Evolutionary conservation across 2,797 vertebrate genomes (phyloP), one percentile per base, ranked within the genome.

Genomic region (Neoniphon sammara): DNA sequence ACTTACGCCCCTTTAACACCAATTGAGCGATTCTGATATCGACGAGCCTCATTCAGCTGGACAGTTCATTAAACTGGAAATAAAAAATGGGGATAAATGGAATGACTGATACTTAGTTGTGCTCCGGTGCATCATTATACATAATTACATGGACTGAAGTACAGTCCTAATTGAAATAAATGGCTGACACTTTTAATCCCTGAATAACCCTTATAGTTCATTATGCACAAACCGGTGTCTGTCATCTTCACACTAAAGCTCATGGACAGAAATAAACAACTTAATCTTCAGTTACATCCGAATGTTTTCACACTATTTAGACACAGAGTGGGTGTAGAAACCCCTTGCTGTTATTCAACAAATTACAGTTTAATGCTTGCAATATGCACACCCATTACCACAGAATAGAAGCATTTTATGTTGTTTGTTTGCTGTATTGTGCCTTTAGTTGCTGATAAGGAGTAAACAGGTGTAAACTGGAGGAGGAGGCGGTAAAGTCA

Each of bases 201-300:
- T 31, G 59, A 39, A 55, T 57, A 17, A 58, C 20, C 47, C 53
- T 71, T 47, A 62, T 1, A 61, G 30, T 56, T 8, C 53, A 15
- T 56, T 30, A 27, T 18, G 15, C 54, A 30, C 25, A 56, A 30
- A 56, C 10, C 15, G 4, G 23, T 30, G 25, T 47, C 46, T 47
- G 46, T n/a, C 46, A 17, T 47, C 46, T 47, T 47, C 46, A 47
- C 46, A 47, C 39, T 42, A 6, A 25, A 27, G 25, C 23, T 55
- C 20, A 55, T 25, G 25, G 25, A 54, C 25, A 31, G 12, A 30
- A 18, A 47, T 18, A 17, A 47, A 47, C 46, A n/a, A 47, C 46
- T 47, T 47, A 27, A 27, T 27, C 25, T 27, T 27, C 25, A 27
- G 25, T 27, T 27, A 27, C 25, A 27, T 27, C 25, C 25, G 25